Evolutionary conservation across 2,888 invertebrate species (phyloP), one percentile per base, ranked within the genome.

Genomic region (Apocheima hispidaria): DNA sequence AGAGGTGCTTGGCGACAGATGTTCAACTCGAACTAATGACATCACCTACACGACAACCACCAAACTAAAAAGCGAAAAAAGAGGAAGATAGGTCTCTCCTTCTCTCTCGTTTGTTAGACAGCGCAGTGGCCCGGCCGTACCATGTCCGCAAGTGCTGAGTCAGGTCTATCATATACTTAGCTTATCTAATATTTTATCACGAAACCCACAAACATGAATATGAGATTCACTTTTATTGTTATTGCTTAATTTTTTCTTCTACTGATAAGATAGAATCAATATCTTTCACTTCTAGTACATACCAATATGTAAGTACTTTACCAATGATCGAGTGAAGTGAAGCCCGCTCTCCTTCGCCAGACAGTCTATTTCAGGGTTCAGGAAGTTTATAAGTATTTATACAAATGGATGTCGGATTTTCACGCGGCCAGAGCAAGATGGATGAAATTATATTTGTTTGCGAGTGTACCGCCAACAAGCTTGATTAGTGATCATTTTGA

Each of bases 351-450:
- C 46, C 52, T 62, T 62, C 61, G 54, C 58, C 69, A 69, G 66
- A 70, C 65, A 60, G 63, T 63, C 69, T 70, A 68, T 70, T 69
- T 70, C 61, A 55, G 63, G 48, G 23, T 56, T 38, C 62, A 72
- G 71, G 73, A 74, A 73, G 70, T 66, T 66, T 68, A 53, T 64
- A 65, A 57, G 70, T 75, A 71, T 70, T 74, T 75, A 69, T 68
- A 69, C 69, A 59, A 65, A 63, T 56, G 33, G 26, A 57, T 41
- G 52, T 56, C 52, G 52, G 56, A 52, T 49, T 57, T 57, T 57
- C 52, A n/a, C 46, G 40, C 44, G 48, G 35, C 38, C 48, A 28
- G 41, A 41, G 46, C 38, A 49, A 41, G 52, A 48, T 40, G 51
- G 53, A 60, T 55, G 38, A 55, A 55, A 60, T 60, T 46, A 50